Evolutionary conservation across 2,888 invertebrate genomes (phyloP).

Genomic region (Diarsia brunnea): DNA sequence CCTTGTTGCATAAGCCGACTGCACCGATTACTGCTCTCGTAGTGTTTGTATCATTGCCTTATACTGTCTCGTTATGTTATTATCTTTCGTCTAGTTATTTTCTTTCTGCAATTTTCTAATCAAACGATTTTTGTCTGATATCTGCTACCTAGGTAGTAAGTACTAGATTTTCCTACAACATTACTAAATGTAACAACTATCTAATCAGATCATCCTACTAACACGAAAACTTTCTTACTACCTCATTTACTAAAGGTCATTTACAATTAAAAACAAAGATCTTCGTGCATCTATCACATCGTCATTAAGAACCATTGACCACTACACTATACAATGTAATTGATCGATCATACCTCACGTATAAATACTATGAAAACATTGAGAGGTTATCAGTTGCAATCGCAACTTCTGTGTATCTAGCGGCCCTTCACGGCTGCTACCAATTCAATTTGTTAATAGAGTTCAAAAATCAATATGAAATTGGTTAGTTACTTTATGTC

Average conservation of each 20-base stretch:
- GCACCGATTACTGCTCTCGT: too few species aligned
- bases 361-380: constrained; percentile 83
- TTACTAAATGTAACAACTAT: neutral
- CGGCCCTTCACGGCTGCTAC: constrained; percentile 33
- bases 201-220: neutral
- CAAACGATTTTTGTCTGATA: neutral
- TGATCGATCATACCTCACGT: constrained; percentile 80
- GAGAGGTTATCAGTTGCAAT: constrained; percentile 80
- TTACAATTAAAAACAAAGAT: constrained; percentile 79
- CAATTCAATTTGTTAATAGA: constrained; percentile 46
- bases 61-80: too few species aligned
- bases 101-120: neutral
- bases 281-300: constrained; percentile 78
- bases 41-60: too few species aligned
- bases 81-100: neutral
- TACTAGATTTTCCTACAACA: neutral
- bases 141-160: neutral
- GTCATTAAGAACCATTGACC: constrained; percentile 81
- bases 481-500: constrained; percentile 70
- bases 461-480: constrained; percentile 80
- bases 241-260: constrained; percentile 37
- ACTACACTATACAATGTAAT: constrained; percentile 78
- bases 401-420: constrained; percentile 64
- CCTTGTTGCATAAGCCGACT: too few species aligned
- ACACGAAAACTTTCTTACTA: neutral